A percentile compares a stretch with the other conserved stretches of the same genome.
Evolutionary conservation across 1,140 invertebrate species (phyloP).

Genomic region (Ostrea edulis): DNA sequence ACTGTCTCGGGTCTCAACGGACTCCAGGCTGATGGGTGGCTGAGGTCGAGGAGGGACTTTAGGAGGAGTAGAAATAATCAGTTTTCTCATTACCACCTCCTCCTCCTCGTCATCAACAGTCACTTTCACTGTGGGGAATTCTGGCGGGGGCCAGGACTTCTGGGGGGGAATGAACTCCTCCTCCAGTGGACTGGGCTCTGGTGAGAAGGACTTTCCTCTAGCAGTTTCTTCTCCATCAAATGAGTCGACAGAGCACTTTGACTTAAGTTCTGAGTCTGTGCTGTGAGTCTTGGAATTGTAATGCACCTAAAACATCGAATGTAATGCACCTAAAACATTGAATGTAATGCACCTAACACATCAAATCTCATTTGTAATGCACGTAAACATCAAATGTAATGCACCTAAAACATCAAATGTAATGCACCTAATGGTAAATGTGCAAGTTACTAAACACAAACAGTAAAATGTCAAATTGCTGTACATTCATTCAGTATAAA

Average conservation of each 20-base stretch:
- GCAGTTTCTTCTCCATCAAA: constrained; percentile 29
- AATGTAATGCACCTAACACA: constrained; percentile 76
- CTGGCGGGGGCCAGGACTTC: not conserved
- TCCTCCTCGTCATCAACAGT: constrained; percentile 20
- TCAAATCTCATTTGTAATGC: constrained; percentile 78
- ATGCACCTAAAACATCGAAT: constrained; percentile 74
- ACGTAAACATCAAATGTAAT: constrained; percentile 78
- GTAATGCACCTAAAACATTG: constrained; percentile 75
- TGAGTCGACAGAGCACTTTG: constrained; percentile 35
- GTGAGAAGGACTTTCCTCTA: not conserved
- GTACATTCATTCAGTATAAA: too few relatives aligned
- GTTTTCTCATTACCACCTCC: constrained; percentile 38
- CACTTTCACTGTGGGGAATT: constrained; percentile 12
- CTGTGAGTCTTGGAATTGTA: constrained; percentile 74
- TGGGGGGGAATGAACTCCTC: constrained; percentile 45
- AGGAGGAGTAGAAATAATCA: not conserved
- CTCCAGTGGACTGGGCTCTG: not conserved
- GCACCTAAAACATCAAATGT: constrained; percentile 70
- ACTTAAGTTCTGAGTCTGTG: constrained; percentile 31
- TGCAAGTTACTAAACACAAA: too few relatives aligned
- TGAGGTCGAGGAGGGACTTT: not conserved
- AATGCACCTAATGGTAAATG: constrained; percentile 71
- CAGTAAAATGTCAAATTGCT: too few relatives aligned
- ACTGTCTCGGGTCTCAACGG: constrained; percentile 13
- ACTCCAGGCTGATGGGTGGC: not conserved